phyloP scores from a whole-genome alignment of 2,113 vertebrate species.

The Dicrurus megarhynchus region DNA sequence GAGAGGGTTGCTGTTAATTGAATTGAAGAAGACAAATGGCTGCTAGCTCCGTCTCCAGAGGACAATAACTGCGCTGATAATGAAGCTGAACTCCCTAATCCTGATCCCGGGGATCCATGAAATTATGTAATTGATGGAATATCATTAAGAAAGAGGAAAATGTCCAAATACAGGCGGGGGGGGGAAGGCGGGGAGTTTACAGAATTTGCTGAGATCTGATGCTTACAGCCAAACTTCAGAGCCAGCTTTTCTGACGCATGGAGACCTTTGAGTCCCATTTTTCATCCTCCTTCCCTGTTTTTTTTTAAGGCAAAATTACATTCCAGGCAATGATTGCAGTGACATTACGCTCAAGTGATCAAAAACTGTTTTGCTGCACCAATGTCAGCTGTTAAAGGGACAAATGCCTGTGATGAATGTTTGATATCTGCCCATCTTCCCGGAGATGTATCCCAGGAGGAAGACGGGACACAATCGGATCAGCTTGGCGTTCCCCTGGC shows the following conservation, averaged over 20 bases:
- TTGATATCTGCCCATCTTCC: constrained; percentile 29
- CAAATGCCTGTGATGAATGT: neutral
- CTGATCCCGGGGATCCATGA: constrained; percentile 33
- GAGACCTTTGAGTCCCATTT: neutral
- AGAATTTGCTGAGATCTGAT: constrained; percentile 4
- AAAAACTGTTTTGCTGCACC: neutral
- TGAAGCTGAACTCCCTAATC: constrained; percentile 58
- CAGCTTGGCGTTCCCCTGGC: neutral
- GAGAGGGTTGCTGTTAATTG: constrained; percentile 54
- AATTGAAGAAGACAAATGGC: constrained; percentile 70
- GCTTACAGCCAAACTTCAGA: neutral
- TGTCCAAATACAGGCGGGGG: neutral
- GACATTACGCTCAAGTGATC: constrained; percentile 24
- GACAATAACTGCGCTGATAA: constrained; percentile 68
- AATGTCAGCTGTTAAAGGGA: neutral
- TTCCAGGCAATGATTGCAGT: constrained; percentile 10
- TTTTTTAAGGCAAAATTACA: neutral
- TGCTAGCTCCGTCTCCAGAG: constrained; percentile 55
- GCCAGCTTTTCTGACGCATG: neutral
- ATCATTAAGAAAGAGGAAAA: constrained; percentile 57
- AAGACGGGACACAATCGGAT: neutral
- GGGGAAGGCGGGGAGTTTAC: neutral
- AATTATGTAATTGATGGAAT: constrained; percentile 67
- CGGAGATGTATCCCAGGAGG: neutral
- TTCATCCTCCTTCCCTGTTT: neutral